A percentile compares a stretch with the other conserved stretches of the same genome.
Conservation (phyloP, 2,113 vertebrate genomes). For the Cromileptes altivelis region DNA sequence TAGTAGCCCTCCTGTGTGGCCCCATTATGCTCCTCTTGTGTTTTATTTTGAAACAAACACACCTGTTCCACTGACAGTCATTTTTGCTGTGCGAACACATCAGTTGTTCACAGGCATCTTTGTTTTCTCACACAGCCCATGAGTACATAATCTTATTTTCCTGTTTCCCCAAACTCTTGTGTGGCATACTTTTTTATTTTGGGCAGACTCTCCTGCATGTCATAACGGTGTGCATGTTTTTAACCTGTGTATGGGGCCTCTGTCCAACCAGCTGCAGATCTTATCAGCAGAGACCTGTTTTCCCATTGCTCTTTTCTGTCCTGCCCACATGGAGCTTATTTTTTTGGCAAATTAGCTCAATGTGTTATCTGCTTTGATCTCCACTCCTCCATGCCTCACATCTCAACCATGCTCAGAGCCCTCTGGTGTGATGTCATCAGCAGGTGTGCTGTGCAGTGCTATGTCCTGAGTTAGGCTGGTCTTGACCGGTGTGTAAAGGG, state of each 20-base stretch:
- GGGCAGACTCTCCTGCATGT: background rate
- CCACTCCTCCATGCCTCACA: background rate
- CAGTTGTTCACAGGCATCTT: background rate
- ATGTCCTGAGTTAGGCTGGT: background rate
- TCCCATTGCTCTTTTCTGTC: background rate
- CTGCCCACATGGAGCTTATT: background rate
- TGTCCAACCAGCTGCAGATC: constrained; percentile 14
- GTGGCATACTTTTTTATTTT: background rate
- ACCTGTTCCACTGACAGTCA: constrained; percentile 4
- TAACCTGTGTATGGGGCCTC: background rate
- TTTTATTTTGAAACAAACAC: constrained; percentile 13
- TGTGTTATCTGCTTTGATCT: background rate
- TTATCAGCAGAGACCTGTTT: constrained; percentile 13
- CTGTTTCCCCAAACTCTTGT: background rate
- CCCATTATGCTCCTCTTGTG: no score
- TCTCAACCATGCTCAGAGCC: background rate
- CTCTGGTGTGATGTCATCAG: constrained; percentile 8
- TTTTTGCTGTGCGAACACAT: fast-evolving
- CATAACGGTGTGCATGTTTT: background rate
- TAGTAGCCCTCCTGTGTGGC: no score
- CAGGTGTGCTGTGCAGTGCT: background rate
- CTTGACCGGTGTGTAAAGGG: background rate
- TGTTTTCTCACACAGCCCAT: background rate
- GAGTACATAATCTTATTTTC: background rate
- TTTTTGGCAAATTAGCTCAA: background rate